A percentile compares a stretch with the other conserved stretches of the same genome.
These are phyloP conservation scores for Pica pica DNA, from an alignment of 2,113 vertebrate genomes.

Conservation along the genomic window DNA sequence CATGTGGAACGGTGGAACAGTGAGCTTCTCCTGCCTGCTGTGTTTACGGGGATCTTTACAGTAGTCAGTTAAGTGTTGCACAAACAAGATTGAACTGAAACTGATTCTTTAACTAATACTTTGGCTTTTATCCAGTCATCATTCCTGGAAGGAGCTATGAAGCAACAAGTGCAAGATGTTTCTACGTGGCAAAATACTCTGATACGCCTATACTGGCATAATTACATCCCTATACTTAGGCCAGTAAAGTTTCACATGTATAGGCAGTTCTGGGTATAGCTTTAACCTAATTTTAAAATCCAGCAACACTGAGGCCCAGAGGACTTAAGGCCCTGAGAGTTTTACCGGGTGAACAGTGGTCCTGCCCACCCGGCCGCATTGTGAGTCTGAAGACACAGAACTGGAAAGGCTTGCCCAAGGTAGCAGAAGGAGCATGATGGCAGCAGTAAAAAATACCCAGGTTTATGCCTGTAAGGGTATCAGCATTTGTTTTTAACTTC, in stretches of 20 bases:
- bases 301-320: background rate
- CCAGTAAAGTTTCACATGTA: background rate
- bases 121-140: background rate
- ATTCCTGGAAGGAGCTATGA: background rate
- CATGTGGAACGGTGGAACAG: rapidly evolving
- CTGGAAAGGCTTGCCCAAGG: background rate
- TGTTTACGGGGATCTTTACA: background rate
- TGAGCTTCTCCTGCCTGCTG: background rate
- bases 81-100: background rate
- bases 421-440: background rate
- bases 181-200: background rate
- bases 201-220: background rate
- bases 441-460: background rate
- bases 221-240: background rate
- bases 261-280: background rate
- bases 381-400: background rate
- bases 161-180: background rate
- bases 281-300: background rate
- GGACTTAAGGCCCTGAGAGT: background rate
- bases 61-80: rapidly evolving
- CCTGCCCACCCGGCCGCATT: background rate
- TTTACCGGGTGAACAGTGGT: background rate
- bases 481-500: background rate
- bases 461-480: background rate
- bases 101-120: background rate